These are phyloP conservation scores for Reticulitermes lucifugus DNA, from an alignment of 2,888 invertebrate genomes.

Conservation along the genomic window DNA sequence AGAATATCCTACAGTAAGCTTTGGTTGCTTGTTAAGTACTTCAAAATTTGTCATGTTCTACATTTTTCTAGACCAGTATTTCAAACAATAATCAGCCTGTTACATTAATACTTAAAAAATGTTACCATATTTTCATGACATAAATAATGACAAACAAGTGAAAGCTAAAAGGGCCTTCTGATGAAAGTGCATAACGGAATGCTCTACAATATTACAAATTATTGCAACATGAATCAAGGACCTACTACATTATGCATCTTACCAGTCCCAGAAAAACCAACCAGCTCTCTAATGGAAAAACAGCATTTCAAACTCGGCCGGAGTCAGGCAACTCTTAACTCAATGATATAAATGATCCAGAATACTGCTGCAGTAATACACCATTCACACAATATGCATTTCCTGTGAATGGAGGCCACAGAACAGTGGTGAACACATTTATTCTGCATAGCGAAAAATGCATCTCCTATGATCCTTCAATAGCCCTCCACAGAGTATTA, in stretches of 20 bases:
- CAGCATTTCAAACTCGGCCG: too few relatives aligned
- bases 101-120: not conserved
- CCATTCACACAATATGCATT: too few relatives aligned
- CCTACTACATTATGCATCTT: not conserved
- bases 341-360: too few relatives aligned
- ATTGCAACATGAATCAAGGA: not conserved
- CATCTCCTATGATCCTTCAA: too few relatives aligned
- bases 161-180: conserved; percentile 13
- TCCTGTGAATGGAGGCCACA: too few relatives aligned
- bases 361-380: too few relatives aligned
- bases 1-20: not conserved
- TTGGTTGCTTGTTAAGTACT: not conserved
- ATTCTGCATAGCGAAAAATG: too few relatives aligned
- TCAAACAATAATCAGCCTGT: not conserved
- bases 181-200: not conserved
- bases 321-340: too few relatives aligned
- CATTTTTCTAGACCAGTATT: not conserved
- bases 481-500: too few relatives aligned
- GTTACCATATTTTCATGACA: not conserved
- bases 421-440: too few relatives aligned
- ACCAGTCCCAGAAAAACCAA: not conserved
- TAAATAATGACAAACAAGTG: conserved; percentile 22
- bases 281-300: too few relatives aligned
- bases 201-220: not conserved
- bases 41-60: not conserved